phyloP scores from a whole-genome alignment of 1,140 invertebrate genomes.

The Lepidurus arcticus region DNA sequence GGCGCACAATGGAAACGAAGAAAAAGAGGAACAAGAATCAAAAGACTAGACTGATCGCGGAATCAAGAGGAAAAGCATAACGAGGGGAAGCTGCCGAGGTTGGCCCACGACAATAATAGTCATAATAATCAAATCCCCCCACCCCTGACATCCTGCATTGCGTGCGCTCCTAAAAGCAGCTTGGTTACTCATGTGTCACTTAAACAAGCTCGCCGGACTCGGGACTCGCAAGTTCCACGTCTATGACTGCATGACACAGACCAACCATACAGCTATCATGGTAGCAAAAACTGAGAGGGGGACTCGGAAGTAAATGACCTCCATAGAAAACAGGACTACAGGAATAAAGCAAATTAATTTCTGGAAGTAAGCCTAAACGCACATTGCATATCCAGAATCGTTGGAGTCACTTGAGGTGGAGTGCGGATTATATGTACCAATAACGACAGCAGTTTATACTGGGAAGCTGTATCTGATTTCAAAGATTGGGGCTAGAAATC shows the following conservation, averaged over 20 bases:
- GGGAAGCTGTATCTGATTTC: too few species aligned
- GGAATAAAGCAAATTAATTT: too few species aligned
- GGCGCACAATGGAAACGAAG: neutral
- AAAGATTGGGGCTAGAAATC: too few species aligned
- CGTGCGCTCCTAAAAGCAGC: conserved; percentile 7
- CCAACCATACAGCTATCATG: too few species aligned
- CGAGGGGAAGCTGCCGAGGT: neutral
- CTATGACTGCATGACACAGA: neutral
- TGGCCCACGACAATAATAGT: conserved; percentile 7
- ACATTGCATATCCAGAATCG: too few species aligned
- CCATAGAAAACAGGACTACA: too few species aligned
- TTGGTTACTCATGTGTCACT: conserved; percentile 7
- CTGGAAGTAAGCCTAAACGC: too few species aligned
- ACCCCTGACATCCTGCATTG: conserved; percentile 9
- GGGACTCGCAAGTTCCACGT: neutral
- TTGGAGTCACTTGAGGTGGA: too few species aligned
- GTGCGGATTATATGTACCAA: too few species aligned
- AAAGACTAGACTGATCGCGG: neutral
- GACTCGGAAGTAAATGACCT: too few species aligned
- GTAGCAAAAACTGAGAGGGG: too few species aligned
- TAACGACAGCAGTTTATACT: too few species aligned
- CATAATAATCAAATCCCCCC: conserved; percentile 4
- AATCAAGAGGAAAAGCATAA: neutral
- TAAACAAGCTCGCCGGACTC: neutral
- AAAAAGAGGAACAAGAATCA: neutral